Evolutionary conservation across 2,797 vertebrate genomes (phyloP).

Genomic region (Echeneis naucrates): DNA sequence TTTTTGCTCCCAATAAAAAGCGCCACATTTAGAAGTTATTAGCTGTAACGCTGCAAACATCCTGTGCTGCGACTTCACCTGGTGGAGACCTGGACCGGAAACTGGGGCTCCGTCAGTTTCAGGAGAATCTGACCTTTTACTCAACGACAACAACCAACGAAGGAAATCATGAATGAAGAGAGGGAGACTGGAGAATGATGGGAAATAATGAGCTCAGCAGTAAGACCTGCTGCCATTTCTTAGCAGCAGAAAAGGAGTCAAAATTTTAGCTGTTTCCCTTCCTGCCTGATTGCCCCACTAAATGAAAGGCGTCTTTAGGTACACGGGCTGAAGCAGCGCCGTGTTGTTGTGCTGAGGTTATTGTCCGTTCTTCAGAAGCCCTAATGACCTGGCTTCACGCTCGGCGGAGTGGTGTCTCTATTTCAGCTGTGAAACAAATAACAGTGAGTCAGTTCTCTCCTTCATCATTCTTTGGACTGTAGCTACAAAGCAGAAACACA

Average conservation of each 20-base stretch:
- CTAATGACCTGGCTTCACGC: slow-evolving; percentile 43
- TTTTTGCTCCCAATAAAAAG: neutral
- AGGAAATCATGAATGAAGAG: neutral
- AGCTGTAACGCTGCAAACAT: neutral
- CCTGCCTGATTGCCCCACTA: neutral
- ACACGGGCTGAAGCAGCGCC: slow-evolving; percentile 14
- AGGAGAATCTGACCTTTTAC: neutral
- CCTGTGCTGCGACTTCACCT: neutral
- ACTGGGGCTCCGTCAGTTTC: too few species aligned
- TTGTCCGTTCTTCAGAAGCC: slow-evolving; percentile 38
- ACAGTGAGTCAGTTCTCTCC: slow-evolving; percentile 44
- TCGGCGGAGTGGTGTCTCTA: slow-evolving; percentile 28
- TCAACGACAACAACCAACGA: neutral
- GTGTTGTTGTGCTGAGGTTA: slow-evolving; percentile 45
- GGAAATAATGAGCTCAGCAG: neutral
- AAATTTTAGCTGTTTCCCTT: slow-evolving; percentile 2
- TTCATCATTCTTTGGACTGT: slow-evolving; percentile 46
- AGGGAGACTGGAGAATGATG: neutral
- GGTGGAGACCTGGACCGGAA: neutral
- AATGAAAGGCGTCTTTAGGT: slow-evolving; percentile 23
- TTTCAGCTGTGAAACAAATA: slow-evolving; percentile 53
- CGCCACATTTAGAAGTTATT: neutral
- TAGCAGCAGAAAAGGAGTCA: neutral
- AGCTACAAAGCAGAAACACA: slow-evolving; percentile 55
- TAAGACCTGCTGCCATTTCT: neutral